Conservation (phyloP, 2,888 invertebrate species). For the Amphipyra tragopoginis region DNA sequence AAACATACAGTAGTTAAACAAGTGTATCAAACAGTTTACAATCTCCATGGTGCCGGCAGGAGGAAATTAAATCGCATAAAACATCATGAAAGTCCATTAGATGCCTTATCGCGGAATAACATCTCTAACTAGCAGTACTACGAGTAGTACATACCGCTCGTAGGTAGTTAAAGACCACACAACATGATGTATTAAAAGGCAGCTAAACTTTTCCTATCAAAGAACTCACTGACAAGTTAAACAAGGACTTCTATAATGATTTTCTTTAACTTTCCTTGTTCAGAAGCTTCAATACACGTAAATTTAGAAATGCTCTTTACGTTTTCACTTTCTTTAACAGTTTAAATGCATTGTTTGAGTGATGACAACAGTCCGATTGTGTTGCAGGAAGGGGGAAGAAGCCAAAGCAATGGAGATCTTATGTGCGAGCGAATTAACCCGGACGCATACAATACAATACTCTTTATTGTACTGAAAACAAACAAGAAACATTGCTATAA, state of each 20-base stretch:
- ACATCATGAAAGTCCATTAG: slow-evolving; percentile 51
- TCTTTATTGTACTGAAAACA: too few species aligned
- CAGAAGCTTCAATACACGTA: slow-evolving; percentile 36
- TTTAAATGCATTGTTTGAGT: slow-evolving; percentile 63
- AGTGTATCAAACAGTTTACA: slow-evolving; percentile 29
- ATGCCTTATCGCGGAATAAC: slow-evolving; percentile 38
- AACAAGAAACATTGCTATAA: too few species aligned
- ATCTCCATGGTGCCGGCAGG: slow-evolving; percentile 19
- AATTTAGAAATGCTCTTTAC: slow-evolving; percentile 52
- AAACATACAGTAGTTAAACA: slow-evolving; percentile 22
- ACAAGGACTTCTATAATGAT: slow-evolving; percentile 22
- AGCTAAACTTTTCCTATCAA: slow-evolving; percentile 28
- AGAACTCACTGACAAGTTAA: slow-evolving; percentile 19
- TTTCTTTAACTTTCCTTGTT: slow-evolving; percentile 30
- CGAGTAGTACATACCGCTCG: slow-evolving; percentile 7
- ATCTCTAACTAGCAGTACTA: slow-evolving; percentile 39
- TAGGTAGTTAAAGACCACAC: slow-evolving; percentile 39
- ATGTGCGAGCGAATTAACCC: too few species aligned
- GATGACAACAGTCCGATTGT: slow-evolving; percentile 63
- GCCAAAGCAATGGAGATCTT: slow-evolving; percentile 14
- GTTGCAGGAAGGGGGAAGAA: slow-evolving; percentile 17
- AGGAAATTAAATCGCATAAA: slow-evolving; percentile 57
- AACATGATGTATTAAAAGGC: slow-evolving; percentile 19
- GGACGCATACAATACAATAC: too few species aligned
- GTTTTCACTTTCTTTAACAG: slow-evolving; percentile 57